Evolutionary conservation across 1,140 invertebrate species (phyloP).

Genomic region (Solen grandis): DNA sequence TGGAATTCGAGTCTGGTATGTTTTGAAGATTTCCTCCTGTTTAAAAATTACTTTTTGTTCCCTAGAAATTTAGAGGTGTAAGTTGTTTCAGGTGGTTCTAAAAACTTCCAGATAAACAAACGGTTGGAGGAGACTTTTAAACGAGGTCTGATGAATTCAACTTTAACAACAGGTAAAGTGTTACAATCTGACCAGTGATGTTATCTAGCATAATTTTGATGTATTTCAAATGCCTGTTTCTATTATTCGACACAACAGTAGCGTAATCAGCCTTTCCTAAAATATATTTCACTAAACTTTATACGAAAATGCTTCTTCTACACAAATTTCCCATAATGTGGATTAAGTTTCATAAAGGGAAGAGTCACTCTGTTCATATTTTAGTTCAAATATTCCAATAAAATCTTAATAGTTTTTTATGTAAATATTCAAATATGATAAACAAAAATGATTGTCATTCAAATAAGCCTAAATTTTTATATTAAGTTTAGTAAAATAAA

Average conservation of each 20-base stretch:
- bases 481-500: background rate
- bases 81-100: constrained; percentile 79
- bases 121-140: constrained; percentile 78
- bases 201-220: background rate
- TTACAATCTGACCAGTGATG: too few species aligned
- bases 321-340: background rate
- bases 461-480: background rate
- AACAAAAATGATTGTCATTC: background rate
- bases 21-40: too few species aligned
- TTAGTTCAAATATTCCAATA: background rate
- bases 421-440: background rate
- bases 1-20: too few species aligned
- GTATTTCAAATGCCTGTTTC: background rate
- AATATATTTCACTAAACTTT: background rate
- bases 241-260: background rate
- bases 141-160: constrained; percentile 80
- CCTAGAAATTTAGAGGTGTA: too few species aligned
- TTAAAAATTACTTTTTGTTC: too few species aligned
- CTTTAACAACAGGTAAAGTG: constrained; percentile 74
- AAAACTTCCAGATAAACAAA: constrained; percentile 79
- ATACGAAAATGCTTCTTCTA: too few species aligned
- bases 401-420: background rate
- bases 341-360: too few species aligned
- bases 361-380: background rate
- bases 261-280: background rate